phyloP scores from a whole-genome alignment of 2,113 vertebrate species.

The Callaeas wilsoni region DNA sequence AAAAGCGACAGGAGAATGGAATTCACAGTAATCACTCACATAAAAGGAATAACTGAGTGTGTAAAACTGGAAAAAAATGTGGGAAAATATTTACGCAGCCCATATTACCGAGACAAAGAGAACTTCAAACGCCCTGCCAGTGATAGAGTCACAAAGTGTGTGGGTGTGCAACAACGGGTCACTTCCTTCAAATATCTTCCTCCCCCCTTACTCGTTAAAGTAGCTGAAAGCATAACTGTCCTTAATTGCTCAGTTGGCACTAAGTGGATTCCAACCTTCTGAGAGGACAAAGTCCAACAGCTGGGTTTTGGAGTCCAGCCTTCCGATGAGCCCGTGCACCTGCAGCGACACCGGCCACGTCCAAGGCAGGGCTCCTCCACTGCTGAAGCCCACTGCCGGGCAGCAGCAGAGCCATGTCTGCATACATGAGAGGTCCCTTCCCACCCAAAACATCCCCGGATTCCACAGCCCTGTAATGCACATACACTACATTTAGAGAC shows the following conservation, averaged over 20 bases:
- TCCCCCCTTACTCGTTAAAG: not conserved
- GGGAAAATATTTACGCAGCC: not conserved
- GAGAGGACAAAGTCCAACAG: not conserved
- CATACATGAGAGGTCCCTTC: not conserved
- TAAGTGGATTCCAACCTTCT: slow-evolving; percentile 50
- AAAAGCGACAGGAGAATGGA: not conserved
- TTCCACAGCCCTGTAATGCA: rapidly evolving
- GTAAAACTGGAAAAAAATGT: slow-evolving; percentile 3
- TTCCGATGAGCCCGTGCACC: not conserved
- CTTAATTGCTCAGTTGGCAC: slow-evolving; percentile 54
- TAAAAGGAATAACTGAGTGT: slow-evolving; percentile 34
- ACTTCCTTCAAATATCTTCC: not conserved
- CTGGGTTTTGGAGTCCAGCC: not conserved
- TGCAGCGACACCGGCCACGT: not conserved
- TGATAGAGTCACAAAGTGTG: slow-evolving; percentile 1
- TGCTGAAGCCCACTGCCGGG: not conserved
- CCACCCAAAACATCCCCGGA: not conserved
- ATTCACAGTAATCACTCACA: not conserved
- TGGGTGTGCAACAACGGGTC: not conserved
- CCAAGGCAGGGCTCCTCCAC: not conserved
- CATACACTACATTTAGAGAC: rapidly evolving
- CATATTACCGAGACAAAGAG: not conserved
- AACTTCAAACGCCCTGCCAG: not conserved
- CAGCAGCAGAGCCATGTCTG: not conserved
- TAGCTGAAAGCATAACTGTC: slow-evolving; percentile 48